Evolutionary conservation across 2,888 invertebrate species (phyloP), one percentile per base, ranked within the genome.

Genomic region (Epirrhoe alternata): DNA sequence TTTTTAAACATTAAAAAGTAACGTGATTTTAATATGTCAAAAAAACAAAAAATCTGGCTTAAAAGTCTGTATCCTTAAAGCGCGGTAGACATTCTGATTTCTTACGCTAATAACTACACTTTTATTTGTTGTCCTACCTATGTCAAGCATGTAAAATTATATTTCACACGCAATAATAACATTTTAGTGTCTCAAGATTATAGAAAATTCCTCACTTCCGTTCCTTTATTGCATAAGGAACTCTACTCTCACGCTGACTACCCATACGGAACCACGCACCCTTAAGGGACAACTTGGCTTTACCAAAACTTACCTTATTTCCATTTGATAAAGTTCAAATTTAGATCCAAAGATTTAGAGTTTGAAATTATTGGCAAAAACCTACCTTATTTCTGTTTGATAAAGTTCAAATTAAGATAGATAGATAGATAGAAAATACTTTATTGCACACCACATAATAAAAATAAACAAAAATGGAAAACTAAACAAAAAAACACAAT

Each of bases 201-300:
- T 65, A 68, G 60, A 66, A 80, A 82, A 83, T 81, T 74, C 65
- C 35, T 53, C 61, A 81, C 74, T 80, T 83, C 84, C 83, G 78
- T 56, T 68, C 70, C 35, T 57, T 55, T 72, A 62, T 61, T 73
- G 68, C 64, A 64, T 64, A 56, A 74, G 68, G 74, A 77, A 80
- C 83, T 68, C 64, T 51, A 79, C 52, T 87, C 87, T 74, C 87
- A 87, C 87, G 81, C 60, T 66, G 83, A 68, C 52, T 78, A 79
- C 60, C 78, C 74, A 71, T 66, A 81, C 77, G 85, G 86, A 87
- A 87, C 86, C 75, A 50, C 31, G 53, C 17, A 58, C 70, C 64
- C 72, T 74, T 61, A 67, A 78, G 72, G 69, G 31, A 47, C 6
- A 16, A 35, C 1, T 12, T 3, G 12, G 12, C 38, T 42, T 42